These are phyloP conservation scores for Buathra laborator DNA, from an alignment of 2,888 invertebrate species.

Conservation along the genomic window DNA sequence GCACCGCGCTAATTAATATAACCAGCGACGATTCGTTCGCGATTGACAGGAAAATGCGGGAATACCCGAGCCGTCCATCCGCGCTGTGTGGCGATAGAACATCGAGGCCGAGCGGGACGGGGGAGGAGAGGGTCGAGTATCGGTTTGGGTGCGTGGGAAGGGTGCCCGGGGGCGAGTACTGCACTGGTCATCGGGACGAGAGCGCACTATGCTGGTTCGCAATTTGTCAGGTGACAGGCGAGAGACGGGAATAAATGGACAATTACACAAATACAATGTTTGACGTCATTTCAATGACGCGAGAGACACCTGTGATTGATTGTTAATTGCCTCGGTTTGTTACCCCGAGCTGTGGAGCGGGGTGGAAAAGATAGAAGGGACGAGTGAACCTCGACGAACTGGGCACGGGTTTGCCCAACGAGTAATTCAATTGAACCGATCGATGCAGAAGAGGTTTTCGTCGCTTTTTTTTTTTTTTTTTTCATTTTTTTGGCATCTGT, in stretches of 20 bases:
- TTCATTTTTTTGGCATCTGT: slow-evolving; percentile 22
- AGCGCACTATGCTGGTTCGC: slow-evolving; percentile 73
- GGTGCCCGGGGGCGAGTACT: slow-evolving; percentile 35
- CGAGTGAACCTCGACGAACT: slow-evolving; percentile 51
- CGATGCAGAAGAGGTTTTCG: slow-evolving; percentile 79
- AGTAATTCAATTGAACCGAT: slow-evolving; percentile 84
- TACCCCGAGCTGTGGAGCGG: slow-evolving; percentile 78
- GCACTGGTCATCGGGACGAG: slow-evolving; percentile 59
- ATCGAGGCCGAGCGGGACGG: slow-evolving; percentile 28
- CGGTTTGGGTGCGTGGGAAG: slow-evolving; percentile 39
- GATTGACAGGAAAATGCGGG: slow-evolving; percentile 82
- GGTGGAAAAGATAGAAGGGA: slow-evolving; percentile 71
- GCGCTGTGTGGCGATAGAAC: slow-evolving; percentile 28
- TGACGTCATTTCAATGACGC: slow-evolving; percentile 85
- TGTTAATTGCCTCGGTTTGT: slow-evolving; percentile 85
- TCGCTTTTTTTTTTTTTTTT: slow-evolving; percentile 62
- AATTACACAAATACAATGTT: slow-evolving; percentile 85
- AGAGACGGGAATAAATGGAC: slow-evolving; percentile 85
- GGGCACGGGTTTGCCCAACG: slow-evolving; percentile 73
- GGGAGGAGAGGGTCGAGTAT: slow-evolving; percentile 41
- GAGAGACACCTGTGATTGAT: slow-evolving; percentile 85
- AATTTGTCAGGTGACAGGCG: slow-evolving; percentile 85
- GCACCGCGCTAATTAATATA: slow-evolving; percentile 84
- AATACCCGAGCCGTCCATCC: slow-evolving; percentile 15
- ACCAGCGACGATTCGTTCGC: slow-evolving; percentile 82